Evolutionary conservation across 2,888 invertebrate genomes (phyloP).

Genomic region (Peribatodes rhomboidaria): DNA sequence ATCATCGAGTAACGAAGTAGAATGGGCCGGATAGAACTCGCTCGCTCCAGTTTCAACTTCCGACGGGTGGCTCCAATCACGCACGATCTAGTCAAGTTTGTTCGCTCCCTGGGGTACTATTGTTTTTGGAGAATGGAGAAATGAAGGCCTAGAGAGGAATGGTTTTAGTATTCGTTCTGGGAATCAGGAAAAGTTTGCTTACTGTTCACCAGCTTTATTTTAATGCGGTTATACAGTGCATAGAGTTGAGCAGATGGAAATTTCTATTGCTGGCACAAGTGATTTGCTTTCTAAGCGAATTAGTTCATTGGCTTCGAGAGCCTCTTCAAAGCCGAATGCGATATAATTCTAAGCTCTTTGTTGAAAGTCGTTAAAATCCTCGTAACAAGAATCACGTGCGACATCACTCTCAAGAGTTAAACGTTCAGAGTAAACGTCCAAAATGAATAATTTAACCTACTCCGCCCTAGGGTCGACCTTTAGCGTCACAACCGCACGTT

Average conservation of each 20-base stretch:
- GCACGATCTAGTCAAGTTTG: slow-evolving; percentile 30
- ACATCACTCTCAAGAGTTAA: neutral
- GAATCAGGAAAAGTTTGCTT: slow-evolving; percentile 6
- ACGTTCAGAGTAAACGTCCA: neutral
- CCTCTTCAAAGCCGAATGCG: too few relatives aligned
- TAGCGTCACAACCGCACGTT: neutral
- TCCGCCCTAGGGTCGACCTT: neutral
- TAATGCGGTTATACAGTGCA: neutral
- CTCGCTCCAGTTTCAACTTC: slow-evolving; percentile 40
- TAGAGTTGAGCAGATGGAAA: neutral
- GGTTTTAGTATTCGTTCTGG: slow-evolving; percentile 1
- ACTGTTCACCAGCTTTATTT: slow-evolving; percentile 1
- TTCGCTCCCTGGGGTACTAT: slow-evolving; percentile 25
- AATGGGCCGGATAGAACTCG: slow-evolving; percentile 33
- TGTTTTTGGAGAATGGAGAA: slow-evolving; percentile 25
- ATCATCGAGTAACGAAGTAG: slow-evolving; percentile 38
- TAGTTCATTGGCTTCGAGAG: neutral
- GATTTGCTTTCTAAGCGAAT: neutral
- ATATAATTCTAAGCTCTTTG: too few relatives aligned
- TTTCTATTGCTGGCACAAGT: neutral
- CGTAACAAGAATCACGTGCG: neutral
- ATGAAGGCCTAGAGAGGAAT: slow-evolving; percentile 9
- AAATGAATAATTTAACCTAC: slow-evolving; percentile 6
- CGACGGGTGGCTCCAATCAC: slow-evolving; percentile 38
- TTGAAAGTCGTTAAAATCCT: too few relatives aligned